phyloP scores from a whole-genome alignment of 2,113 vertebrate species.

The Ictalurus punctatus region DNA sequence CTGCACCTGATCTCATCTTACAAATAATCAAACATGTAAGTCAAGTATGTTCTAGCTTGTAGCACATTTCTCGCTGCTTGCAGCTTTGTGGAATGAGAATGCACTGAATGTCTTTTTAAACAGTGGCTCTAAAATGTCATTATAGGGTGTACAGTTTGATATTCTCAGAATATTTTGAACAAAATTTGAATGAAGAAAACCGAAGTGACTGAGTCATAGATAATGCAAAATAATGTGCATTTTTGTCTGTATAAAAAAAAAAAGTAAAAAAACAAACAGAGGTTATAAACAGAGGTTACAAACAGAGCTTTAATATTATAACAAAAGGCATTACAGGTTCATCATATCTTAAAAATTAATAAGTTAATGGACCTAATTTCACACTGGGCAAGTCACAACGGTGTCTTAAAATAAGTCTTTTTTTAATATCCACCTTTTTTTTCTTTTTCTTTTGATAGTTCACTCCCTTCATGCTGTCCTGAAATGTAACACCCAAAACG shows the following conservation, averaged over 20 bases:
- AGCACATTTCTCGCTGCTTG: background rate
- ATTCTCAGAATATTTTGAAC: background rate
- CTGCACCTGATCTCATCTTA: background rate
- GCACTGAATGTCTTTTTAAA: background rate
- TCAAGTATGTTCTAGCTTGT: background rate
- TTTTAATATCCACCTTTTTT: background rate
- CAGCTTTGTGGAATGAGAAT: background rate
- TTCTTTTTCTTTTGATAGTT: background rate
- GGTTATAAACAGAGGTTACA: background rate
- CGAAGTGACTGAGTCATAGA: background rate
- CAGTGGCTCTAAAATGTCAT: background rate
- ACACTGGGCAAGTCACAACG: background rate
- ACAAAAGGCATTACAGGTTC: background rate
- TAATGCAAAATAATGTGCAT: background rate
- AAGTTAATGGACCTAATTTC: background rate
- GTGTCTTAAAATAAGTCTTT: background rate
- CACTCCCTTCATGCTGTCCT: conserved; percentile 1
- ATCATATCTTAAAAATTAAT: background rate
- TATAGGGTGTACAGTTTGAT: background rate
- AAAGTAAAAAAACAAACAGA: background rate
- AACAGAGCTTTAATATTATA: background rate
- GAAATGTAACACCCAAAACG: background rate
- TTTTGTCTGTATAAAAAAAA: background rate
- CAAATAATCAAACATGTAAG: background rate
- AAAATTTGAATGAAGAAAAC: background rate